These are phyloP conservation scores for Macheiramphus alcinus DNA, from an alignment of 2,113 vertebrate genomes.

Conservation along the genomic window DNA sequence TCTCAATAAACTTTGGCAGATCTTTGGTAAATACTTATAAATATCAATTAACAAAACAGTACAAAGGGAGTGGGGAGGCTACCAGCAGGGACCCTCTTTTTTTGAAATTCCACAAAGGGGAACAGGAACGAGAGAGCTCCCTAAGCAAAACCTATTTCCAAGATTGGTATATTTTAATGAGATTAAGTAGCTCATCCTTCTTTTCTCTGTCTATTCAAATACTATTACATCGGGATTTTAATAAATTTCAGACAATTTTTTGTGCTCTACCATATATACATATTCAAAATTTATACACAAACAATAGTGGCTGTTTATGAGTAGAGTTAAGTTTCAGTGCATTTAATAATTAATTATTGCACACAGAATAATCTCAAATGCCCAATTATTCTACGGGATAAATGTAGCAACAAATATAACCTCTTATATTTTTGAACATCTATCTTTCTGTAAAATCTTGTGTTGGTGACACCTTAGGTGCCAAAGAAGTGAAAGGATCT, in stretches of 20 bases:
- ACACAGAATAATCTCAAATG: slow-evolving; percentile 68
- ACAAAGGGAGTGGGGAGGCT: neutral
- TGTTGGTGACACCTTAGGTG: slow-evolving; percentile 53
- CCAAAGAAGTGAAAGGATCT: slow-evolving; percentile 49
- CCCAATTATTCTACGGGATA: slow-evolving; percentile 62
- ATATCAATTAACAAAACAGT: slow-evolving; percentile 38
- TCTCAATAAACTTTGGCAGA: slow-evolving; percentile 55
- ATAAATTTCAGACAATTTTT: slow-evolving; percentile 17
- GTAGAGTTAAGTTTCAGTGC: slow-evolving; percentile 66
- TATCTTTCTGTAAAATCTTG: slow-evolving; percentile 85
- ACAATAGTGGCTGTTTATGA: slow-evolving; percentile 64
- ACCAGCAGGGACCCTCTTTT: neutral
- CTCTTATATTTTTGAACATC: neutral
- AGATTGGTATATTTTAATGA: neutral
- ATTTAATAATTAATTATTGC: slow-evolving; percentile 72
- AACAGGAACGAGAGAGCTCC: slow-evolving; percentile 18
- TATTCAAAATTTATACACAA: slow-evolving; percentile 61
- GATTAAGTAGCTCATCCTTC: slow-evolving; percentile 30
- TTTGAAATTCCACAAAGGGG: neutral
- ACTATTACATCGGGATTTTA: slow-evolving; percentile 24
- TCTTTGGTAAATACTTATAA: slow-evolving; percentile 73
- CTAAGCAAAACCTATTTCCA: slow-evolving; percentile 11
- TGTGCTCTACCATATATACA: slow-evolving; percentile 73
- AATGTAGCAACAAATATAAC: slow-evolving; percentile 23
- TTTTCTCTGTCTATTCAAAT: slow-evolving; percentile 23